A percentile compares a stretch with the other conserved stretches of the same genome.
Conservation (phyloP, 2,888 invertebrate genomes). For the Flexamia atlantica region DNA sequence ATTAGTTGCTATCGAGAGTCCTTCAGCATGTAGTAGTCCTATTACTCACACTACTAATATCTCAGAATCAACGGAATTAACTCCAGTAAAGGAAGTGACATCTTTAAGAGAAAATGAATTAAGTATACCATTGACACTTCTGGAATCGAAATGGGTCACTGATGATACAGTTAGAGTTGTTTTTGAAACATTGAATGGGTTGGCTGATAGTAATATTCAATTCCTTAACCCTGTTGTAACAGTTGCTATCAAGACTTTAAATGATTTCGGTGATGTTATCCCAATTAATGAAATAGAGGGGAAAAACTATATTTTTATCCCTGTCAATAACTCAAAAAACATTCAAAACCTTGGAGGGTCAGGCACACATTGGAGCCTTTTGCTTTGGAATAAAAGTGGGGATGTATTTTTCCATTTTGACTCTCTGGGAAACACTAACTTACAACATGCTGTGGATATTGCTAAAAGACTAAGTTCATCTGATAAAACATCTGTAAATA, state of each 20-base stretch:
- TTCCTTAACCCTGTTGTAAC: slow-evolving; percentile 3
- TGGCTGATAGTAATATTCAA: neutral
- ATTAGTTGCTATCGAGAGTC: neutral
- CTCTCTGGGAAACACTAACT: slow-evolving; percentile 2
- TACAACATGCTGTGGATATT: neutral
- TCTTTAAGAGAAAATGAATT: neutral
- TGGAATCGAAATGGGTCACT: slow-evolving; percentile 41
- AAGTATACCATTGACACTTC: neutral
- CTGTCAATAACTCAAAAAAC: neutral
- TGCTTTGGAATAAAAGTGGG: slow-evolving; percentile 8
- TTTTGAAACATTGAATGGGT: neutral
- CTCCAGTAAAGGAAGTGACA: neutral
- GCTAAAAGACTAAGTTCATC: neutral
- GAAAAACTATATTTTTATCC: slow-evolving; percentile 26
- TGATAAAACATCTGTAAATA: neutral
- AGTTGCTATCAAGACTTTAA: neutral
- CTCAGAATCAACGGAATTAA: neutral
- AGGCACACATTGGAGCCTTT: slow-evolving; percentile 49
- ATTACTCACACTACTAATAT: neutral
- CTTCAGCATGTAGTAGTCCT: slow-evolving; percentile 14
- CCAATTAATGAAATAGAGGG: neutral
- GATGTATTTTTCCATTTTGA: slow-evolving; percentile 34
- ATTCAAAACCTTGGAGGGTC: slow-evolving; percentile 36
- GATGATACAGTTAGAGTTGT: slow-evolving; percentile 1
- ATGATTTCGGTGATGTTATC: neutral